These are phyloP conservation scores for Notolabrus celidotus DNA, from an alignment of 2,797 vertebrate species.

Conservation along the genomic window DNA sequence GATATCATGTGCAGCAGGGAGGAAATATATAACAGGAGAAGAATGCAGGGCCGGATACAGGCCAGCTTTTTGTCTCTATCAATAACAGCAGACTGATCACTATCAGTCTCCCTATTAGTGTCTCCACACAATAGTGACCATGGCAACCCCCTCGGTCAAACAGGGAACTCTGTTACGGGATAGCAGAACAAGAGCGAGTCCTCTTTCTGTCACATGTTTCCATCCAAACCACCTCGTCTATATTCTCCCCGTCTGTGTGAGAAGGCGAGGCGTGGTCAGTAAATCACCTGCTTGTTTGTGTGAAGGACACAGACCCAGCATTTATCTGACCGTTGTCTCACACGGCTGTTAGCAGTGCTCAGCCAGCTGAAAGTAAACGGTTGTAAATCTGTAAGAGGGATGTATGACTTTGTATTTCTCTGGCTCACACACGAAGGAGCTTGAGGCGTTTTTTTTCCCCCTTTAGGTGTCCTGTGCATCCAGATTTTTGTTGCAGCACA, in stretches of 20 bases:
- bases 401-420: slow-evolving; percentile 49
- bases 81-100: slow-evolving; percentile 60
- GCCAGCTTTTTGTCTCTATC: slow-evolving; percentile 52
- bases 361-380: slow-evolving; percentile 55
- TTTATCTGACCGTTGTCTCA: slow-evolving; percentile 62
- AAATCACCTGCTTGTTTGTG: slow-evolving; percentile 69
- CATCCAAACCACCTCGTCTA: slow-evolving; percentile 39
- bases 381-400: slow-evolving; percentile 58
- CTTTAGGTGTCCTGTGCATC: not conserved
- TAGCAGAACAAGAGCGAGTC: slow-evolving; percentile 71
- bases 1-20: slow-evolving; percentile 38
- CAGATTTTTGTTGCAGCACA: slow-evolving; percentile 11
- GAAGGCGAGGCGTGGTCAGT: slow-evolving; percentile 34
- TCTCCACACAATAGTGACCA: slow-evolving; percentile 83
- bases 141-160: slow-evolving; percentile 80
- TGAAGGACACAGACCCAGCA: slow-evolving; percentile 40
- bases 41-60: slow-evolving; percentile 43
- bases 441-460: not conserved
- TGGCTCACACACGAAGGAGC: slow-evolving; percentile 7
- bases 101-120: slow-evolving; percentile 61
- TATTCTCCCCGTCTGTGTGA: slow-evolving; percentile 27
- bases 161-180: slow-evolving; percentile 78
- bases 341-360: slow-evolving; percentile 43
- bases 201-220: slow-evolving; percentile 54
- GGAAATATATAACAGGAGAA: slow-evolving; percentile 56